These are phyloP conservation scores for Drosophila differens DNA, from an alignment of 2,888 invertebrate species.

Conservation along the genomic window DNA sequence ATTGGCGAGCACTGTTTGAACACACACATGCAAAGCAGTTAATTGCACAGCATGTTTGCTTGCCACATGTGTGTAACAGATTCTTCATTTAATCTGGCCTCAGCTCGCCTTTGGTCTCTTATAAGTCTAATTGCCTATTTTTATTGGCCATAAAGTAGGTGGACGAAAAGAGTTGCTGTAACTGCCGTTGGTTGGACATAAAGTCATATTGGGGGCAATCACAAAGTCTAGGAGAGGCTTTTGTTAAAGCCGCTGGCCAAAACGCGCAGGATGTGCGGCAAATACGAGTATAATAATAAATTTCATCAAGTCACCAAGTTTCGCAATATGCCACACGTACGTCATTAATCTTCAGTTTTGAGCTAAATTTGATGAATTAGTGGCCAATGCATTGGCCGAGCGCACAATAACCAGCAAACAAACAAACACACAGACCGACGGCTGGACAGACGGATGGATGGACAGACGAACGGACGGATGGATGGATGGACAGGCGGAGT, in stretches of 20 bases:
- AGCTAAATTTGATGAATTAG: slow-evolving; percentile 80
- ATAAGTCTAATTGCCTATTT: slow-evolving; percentile 45
- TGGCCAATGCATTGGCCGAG: slow-evolving; percentile 69
- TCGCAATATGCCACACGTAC: slow-evolving; percentile 79
- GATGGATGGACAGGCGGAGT: slow-evolving; percentile 49
- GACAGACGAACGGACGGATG: slow-evolving; percentile 25
- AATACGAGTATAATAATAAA: slow-evolving; percentile 64
- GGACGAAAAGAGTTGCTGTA: slow-evolving; percentile 65
- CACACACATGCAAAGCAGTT: background rate
- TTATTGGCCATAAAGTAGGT: slow-evolving; percentile 52
- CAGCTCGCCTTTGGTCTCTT: slow-evolving; percentile 17
- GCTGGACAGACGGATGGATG: slow-evolving; percentile 38
- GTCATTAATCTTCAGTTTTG: slow-evolving; percentile 79
- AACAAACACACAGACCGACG: slow-evolving; percentile 27
- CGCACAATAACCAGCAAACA: slow-evolving; percentile 55
- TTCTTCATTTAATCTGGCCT: slow-evolving; percentile 9
- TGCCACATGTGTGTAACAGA: background rate
- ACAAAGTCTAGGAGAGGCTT: slow-evolving; percentile 5
- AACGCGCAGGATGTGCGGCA: slow-evolving; percentile 28
- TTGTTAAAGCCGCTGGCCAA: slow-evolving; percentile 39
- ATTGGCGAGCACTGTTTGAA: background rate
- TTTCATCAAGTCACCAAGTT: slow-evolving; percentile 80
- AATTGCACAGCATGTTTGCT: background rate
- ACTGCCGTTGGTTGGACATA: slow-evolving; percentile 47
- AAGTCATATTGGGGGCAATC: slow-evolving; percentile 37